These are phyloP conservation scores for Aleiodes alternator DNA, from an alignment of 2,888 invertebrate species.

Conservation along the genomic window DNA sequence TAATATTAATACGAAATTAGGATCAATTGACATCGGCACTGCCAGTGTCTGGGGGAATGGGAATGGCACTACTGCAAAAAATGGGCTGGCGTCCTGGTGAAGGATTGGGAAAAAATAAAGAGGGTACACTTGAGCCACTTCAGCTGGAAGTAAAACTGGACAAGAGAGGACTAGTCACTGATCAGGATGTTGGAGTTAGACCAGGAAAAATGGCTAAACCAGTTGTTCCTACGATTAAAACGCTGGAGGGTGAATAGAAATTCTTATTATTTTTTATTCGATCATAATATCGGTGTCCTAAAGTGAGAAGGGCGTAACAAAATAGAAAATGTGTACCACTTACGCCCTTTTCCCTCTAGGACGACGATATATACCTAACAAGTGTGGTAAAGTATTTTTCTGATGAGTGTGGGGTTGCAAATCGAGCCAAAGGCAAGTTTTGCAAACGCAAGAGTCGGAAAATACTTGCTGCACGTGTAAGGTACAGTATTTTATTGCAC, in stretches of 20 bases:
- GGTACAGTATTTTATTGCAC: too few species aligned
- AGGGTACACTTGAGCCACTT: slow-evolving; percentile 92
- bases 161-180: slow-evolving; percentile 90
- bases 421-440: too few species aligned
- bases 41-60: slow-evolving; percentile 95
- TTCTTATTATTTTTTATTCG: too few species aligned
- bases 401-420: too few species aligned
- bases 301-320: too few species aligned
- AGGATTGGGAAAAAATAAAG: slow-evolving; percentile 96
- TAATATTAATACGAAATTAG: slow-evolving; percentile 75
- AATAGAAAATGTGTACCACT: too few species aligned
- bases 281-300: too few species aligned
- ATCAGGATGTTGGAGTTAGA: slow-evolving; percentile 80
- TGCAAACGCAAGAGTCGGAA: too few species aligned
- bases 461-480: too few species aligned
- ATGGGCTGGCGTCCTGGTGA: slow-evolving; percentile 99
- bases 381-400: too few species aligned
- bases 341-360: too few species aligned
- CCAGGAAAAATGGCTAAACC: slow-evolving; percentile 65
- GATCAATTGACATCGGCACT: slow-evolving; percentile 94
- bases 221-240: slow-evolving; percentile 68
- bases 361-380: too few species aligned
- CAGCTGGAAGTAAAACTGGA: slow-evolving; percentile 97
- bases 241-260: slow-evolving; percentile 67
- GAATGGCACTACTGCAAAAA: slow-evolving; percentile 96